phyloP scores from a whole-genome alignment of 2,888 invertebrate species.

The Holacanthella duospinosa region DNA sequence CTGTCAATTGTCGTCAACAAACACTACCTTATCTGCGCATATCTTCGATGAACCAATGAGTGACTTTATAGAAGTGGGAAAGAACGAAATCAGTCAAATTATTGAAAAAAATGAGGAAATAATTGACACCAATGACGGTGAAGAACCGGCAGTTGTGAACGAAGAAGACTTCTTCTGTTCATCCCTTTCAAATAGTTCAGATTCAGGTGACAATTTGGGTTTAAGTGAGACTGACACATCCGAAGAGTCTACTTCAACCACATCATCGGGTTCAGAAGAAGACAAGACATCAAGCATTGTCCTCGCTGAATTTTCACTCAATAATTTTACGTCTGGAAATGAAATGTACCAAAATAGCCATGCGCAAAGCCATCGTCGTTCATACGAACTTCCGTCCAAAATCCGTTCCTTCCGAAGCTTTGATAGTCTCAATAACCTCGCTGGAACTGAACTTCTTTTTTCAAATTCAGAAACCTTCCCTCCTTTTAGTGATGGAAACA shows the following conservation, averaged over 20 bases:
- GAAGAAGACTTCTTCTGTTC: conserved; percentile 38
- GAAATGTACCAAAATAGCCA: conserved; percentile 3
- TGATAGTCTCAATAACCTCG: conserved; percentile 44
- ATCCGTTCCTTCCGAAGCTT: conserved; percentile 46
- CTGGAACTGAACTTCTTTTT: conserved; percentile 37
- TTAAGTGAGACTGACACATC: conserved; percentile 25
- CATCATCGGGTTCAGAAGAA: conserved; percentile 14
- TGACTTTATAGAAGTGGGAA: neutral
- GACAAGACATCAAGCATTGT: conserved; percentile 31
- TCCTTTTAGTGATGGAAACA: conserved; percentile 21
- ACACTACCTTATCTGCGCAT: neutral
- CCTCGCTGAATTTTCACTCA: conserved; percentile 36
- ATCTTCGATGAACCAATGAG: neutral
- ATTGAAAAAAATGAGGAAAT: neutral
- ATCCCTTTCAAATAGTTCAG: conserved; percentile 25
- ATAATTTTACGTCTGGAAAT: conserved; percentile 13
- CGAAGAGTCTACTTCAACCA: conserved; percentile 24
- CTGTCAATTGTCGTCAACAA: neutral
- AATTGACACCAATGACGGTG: conserved; percentile 2
- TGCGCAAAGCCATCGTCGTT: conserved; percentile 16
- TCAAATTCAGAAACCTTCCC: conserved; percentile 37
- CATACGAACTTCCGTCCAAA: conserved; percentile 36
- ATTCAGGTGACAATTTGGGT: conserved; percentile 22
- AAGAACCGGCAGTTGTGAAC: conserved; percentile 33
- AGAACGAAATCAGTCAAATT: neutral